Percentiles rank a stretch among this genome's conserved stretches.
Conservation (phyloP, 1,140 invertebrate species). For the Yoshiicerus persimilis region DNA sequence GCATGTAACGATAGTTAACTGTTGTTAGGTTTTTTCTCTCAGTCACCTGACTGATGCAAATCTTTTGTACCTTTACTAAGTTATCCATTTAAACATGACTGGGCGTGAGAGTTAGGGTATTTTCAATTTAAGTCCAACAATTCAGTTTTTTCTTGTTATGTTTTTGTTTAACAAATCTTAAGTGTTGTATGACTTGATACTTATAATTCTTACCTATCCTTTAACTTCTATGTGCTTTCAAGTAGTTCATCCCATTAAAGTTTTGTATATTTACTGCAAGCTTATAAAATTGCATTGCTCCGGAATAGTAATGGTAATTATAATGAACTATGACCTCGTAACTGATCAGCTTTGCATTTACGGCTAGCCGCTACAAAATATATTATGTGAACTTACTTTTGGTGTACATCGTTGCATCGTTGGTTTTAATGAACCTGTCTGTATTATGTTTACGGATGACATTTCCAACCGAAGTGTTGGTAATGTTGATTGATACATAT, state of each 20-base stretch:
- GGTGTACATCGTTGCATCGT: background rate
- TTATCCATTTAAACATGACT: background rate
- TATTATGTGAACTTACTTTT: background rate
- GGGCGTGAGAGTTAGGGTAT: background rate
- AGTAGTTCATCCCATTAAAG: background rate
- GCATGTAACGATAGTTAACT: background rate
- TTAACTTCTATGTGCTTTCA: background rate
- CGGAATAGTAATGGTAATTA: background rate
- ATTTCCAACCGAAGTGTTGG: background rate
- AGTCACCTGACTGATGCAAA: background rate
- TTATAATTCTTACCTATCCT: background rate
- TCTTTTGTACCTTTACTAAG: background rate
- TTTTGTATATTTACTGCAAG: no score
- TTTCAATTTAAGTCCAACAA: background rate
- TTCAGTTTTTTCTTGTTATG: background rate
- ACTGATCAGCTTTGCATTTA: background rate
- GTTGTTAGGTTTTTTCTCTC: background rate
- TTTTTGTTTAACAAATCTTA: background rate
- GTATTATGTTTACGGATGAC: background rate
- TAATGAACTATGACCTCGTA: background rate
- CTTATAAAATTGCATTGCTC: no score
- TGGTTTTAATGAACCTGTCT: background rate
- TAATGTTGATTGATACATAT: background rate
- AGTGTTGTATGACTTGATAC: no score
- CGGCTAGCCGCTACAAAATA: background rate